phyloP scores from a whole-genome alignment of 2,888 invertebrate species.

The Luperina testacea region DNA sequence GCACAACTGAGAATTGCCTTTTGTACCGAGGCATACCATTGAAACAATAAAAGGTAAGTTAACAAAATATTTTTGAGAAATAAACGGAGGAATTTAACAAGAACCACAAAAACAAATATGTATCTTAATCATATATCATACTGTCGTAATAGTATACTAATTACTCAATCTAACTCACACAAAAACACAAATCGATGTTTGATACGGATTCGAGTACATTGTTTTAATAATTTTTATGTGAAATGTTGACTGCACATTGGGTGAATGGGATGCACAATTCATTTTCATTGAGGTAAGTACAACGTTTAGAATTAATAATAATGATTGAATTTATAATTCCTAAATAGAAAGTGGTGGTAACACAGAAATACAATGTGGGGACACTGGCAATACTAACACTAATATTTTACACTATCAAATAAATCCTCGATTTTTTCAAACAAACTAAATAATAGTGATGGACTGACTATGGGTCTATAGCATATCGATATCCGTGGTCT shows the following conservation, averaged over 20 bases:
- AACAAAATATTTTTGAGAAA: background rate
- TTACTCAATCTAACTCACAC: background rate
- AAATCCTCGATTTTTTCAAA: too few species aligned
- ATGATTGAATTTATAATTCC: background rate
- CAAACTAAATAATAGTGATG: too few species aligned
- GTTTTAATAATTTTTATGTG: conserved; percentile 18
- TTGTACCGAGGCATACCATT: background rate
- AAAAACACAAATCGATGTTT: conserved; percentile 57
- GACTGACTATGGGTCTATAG: too few species aligned
- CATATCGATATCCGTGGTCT: too few species aligned
- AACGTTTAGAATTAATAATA: conserved; percentile 18
- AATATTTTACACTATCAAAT: too few species aligned
- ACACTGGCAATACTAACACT: too few species aligned
- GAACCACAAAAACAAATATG: too few species aligned
- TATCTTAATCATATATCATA: background rate
- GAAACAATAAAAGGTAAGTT: background rate
- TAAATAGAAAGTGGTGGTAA: background rate
- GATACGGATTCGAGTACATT: conserved; percentile 55
- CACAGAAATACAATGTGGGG: too few species aligned
- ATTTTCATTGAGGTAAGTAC: conserved; percentile 48
- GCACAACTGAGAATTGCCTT: background rate
- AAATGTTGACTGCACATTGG: conserved; percentile 43
- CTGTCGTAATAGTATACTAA: background rate
- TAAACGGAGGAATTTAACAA: background rate
- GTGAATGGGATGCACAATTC: conserved; percentile 51